Conservation (phyloP, 2,113 vertebrate species). For the Caretta caretta region DNA sequence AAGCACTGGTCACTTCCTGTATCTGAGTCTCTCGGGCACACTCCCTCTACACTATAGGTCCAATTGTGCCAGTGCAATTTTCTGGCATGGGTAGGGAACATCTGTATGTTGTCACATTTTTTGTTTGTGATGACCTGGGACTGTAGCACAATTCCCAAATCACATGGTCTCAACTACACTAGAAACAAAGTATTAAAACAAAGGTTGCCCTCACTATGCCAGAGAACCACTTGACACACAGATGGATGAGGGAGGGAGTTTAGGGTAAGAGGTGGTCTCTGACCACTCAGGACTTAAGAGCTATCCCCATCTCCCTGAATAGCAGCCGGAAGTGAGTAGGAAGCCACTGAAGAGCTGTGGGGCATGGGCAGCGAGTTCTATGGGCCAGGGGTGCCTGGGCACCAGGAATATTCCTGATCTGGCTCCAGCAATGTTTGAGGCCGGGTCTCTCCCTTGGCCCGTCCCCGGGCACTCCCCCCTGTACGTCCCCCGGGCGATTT, state of each 20-base stretch:
- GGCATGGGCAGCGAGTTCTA: not conserved
- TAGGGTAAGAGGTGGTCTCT: not conserved
- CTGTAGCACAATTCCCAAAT: not conserved
- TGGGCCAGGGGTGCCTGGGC: too few relatives aligned
- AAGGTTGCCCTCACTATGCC: not conserved
- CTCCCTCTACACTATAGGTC: not conserved
- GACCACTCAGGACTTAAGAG: not conserved
- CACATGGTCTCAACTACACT: fast-evolving
- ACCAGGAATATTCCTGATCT: too few relatives aligned
- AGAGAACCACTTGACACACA: not conserved
- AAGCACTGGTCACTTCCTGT: not conserved
- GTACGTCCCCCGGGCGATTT: too few relatives aligned
- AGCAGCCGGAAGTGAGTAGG: conserved; percentile 16
- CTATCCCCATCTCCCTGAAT: not conserved
- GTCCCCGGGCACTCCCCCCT: too few relatives aligned
- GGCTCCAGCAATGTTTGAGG: too few relatives aligned
- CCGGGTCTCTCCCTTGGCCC: too few relatives aligned
- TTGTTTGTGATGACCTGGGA: not conserved
- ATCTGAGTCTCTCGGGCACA: not conserved
- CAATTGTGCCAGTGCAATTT: not conserved
- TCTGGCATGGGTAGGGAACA: not conserved
- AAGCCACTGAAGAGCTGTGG: not conserved
- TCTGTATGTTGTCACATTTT: not conserved
- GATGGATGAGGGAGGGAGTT: not conserved
- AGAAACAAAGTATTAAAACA: not conserved